Conservation (phyloP, 2,113 vertebrate species). For the Motacilla tschutschensis region DNA sequence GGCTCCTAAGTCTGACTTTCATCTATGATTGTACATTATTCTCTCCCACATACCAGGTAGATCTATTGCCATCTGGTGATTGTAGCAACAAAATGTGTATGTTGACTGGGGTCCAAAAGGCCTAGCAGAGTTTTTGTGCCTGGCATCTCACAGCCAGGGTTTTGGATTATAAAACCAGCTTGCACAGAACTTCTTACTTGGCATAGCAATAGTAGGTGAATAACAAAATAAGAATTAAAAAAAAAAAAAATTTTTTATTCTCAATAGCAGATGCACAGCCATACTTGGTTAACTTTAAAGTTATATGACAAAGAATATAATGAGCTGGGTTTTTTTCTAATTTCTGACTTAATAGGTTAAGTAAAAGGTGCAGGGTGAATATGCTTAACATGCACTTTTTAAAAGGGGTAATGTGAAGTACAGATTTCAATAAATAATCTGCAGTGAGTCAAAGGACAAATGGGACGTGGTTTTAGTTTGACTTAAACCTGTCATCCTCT, state of each 20-base stretch:
- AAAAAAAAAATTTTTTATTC: background rate
- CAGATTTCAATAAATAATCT: background rate
- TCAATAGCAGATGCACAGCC: background rate
- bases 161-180: background rate
- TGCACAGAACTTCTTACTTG: background rate
- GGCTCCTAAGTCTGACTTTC: background rate
- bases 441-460: background rate
- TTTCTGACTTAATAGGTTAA: background rate
- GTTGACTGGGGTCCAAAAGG: background rate
- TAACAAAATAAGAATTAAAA: background rate
- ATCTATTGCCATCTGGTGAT: background rate
- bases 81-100: background rate
- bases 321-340: background rate
- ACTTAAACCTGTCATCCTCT: background rate
- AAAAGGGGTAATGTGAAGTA: background rate
- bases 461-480: background rate
- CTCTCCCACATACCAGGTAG: background rate
- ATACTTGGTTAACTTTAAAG: background rate
- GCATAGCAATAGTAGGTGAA: background rate
- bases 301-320: background rate
- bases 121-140: background rate
- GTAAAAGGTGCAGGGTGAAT: background rate
- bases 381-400: background rate
- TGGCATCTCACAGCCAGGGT: background rate
- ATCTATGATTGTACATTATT: background rate